Evolutionary conservation across 2,113 vertebrate species (phyloP).

Genomic region (Corapipo altera): DNA sequence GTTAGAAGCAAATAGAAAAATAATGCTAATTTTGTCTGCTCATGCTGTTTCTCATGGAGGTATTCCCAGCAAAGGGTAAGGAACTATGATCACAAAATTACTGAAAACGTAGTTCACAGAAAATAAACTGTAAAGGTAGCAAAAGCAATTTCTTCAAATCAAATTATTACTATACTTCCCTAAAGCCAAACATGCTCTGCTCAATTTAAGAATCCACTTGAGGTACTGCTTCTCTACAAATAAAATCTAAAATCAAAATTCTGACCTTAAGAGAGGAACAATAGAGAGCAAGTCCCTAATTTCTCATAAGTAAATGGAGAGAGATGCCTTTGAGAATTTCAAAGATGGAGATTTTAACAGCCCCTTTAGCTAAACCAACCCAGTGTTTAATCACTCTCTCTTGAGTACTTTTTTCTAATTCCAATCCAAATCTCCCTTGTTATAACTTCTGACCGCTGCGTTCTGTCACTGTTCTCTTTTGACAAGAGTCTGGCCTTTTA

Average conservation of each 20-base stretch:
- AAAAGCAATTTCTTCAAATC: slow-evolving; percentile 1
- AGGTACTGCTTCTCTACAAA: neutral
- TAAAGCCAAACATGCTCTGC: neutral
- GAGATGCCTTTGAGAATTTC: neutral
- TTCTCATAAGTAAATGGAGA: neutral
- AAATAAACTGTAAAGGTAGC: slow-evolving; percentile 1
- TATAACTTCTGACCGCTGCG: neutral
- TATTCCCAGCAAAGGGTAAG: neutral
- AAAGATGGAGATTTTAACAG: neutral
- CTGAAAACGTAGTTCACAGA: neutral
- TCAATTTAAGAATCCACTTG: neutral
- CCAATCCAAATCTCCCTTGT: neutral
- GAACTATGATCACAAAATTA: neutral
- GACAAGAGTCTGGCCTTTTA: neutral
- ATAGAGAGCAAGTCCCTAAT: neutral
- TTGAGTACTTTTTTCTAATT: neutral
- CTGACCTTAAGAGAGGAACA: neutral
- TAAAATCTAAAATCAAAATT: neutral
- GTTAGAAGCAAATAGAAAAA: neutral
- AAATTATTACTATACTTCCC: neutral
- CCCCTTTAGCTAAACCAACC: neutral
- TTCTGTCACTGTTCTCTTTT: neutral
- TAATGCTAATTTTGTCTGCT: slow-evolving; percentile 1
- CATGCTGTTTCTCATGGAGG: neutral
- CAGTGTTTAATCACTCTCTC: neutral